Evolutionary conservation across 2,888 invertebrate species (phyloP).

Genomic region (Drosophila ezoana): DNA sequence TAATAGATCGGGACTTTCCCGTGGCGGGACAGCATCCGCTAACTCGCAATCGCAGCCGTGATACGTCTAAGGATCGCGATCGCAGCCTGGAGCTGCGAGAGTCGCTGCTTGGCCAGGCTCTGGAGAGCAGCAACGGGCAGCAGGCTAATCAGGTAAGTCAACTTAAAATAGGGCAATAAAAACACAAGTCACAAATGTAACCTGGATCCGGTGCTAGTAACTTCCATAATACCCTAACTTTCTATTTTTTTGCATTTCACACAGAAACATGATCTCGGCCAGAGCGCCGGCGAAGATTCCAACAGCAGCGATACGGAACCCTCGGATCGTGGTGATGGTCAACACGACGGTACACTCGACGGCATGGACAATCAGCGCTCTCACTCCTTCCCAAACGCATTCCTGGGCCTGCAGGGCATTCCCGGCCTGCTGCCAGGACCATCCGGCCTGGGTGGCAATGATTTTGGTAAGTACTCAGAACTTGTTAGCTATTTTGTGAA

Average conservation of each 20-base stretch:
- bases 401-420: conserved; percentile 92
- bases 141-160: conserved; percentile 80
- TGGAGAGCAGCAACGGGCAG: conserved; percentile 88
- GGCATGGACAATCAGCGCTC: conserved; percentile 89
- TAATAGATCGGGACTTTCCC: conserved; percentile 84
- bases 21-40: conserved; percentile 83
- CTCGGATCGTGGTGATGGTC: conserved; percentile 88
- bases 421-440: conserved; percentile 94
- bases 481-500: conserved; percentile 8
- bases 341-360: conserved; percentile 87
- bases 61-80: conserved; percentile 85
- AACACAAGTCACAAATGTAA: background rate
- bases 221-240: background rate
- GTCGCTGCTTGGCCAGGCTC: conserved; percentile 90
- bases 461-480: conserved; percentile 89
- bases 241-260: background rate
- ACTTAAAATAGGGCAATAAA: background rate
- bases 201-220: background rate
- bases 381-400: conserved; percentile 91
- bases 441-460: conserved; percentile 92
- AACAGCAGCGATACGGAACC: conserved; percentile 93
- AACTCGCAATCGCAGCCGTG: conserved; percentile 82
- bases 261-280: conserved; percentile 87
- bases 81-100: conserved; percentile 89
- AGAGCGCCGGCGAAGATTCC: conserved; percentile 93